Conservation (phyloP, 2,113 vertebrate genomes). For the Plestiodon gilberti region DNA sequence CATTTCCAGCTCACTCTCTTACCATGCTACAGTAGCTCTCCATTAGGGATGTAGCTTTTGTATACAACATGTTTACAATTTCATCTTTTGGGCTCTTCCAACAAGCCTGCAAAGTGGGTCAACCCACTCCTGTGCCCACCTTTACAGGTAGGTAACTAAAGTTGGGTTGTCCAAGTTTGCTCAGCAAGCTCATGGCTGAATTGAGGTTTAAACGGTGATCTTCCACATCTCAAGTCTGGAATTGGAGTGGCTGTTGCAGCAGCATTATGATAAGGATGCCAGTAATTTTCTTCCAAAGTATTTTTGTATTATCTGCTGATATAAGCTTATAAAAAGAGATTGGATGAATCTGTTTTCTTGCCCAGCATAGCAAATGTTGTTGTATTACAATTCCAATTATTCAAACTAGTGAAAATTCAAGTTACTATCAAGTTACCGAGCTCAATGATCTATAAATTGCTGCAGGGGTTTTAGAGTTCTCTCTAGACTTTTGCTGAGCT, state of each 20-base stretch:
- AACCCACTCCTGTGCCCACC: not conserved
- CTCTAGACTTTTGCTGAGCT: not conserved
- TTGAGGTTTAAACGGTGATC: not conserved
- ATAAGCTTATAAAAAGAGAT: not conserved
- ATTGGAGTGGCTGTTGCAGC: not conserved
- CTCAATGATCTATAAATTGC: conserved; percentile 8
- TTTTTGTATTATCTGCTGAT: not conserved
- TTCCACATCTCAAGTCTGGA: not conserved
- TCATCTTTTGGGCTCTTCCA: not conserved
- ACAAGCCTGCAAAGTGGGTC: not conserved
- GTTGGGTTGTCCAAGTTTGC: not conserved
- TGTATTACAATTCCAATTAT: not conserved
- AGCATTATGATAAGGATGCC: too few species aligned
- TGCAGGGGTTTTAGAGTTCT: not conserved
- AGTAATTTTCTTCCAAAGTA: not conserved
- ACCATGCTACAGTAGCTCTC: not conserved
- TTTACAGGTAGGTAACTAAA: not conserved
- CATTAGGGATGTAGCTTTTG: not conserved
- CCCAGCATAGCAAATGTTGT: not conserved
- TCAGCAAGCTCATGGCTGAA: not conserved
- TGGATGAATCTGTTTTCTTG: not conserved
- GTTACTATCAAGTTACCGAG: too few species aligned
- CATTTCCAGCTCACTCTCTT: not conserved
- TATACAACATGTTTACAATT: not conserved
- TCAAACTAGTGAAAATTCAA: not conserved